Evolutionary conservation across 2,888 invertebrate genomes (phyloP), one percentile per base, ranked within the genome.

Genomic region (Copidosoma aretas): DNA sequence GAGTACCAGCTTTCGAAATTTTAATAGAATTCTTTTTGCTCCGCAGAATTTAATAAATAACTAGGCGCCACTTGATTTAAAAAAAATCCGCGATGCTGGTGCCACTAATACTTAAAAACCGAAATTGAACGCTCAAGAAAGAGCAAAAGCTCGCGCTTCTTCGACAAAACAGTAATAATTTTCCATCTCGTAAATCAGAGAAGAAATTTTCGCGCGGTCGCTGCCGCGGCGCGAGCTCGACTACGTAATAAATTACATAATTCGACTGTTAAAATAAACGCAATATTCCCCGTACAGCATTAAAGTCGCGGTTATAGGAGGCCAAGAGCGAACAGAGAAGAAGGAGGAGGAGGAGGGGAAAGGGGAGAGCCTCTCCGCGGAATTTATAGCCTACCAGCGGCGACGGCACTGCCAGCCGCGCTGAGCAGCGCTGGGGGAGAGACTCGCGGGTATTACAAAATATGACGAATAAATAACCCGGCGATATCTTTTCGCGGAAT

Each of bases 401-500:
- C 32, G 32, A 32, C 8, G 32, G 32, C 8, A 32, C 3, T 8
- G 32, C 32, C 32, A 32, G 32, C 32, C 32, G 32, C 32, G 8
- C 32, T 32, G n/a, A 43, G 25, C 61, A 46, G 46, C 39, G 10
- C 25, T 21, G 15, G 68, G 43, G 43, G 32, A 57, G 53, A 64
- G 51, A 52, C 64, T 60, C 24, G 5, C 51, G 66, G 41, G 60
- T 24, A 71, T 68, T 67, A 68, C 66, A 64, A 68, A 67, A 68
- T 71, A 68, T 68, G 67, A 71, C 66, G 52, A 71, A 71, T 71
- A 71, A 71, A 71, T 68, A 71, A 71, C 64, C 68, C 10, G 58
- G 41, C 49, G 52, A 57, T 60, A 71, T 68, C 68, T 68, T 65
- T 71, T 60, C 57, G 68, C 41, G 60, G 68, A 68, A 71, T 71